phyloP scores from a whole-genome alignment of 2,888 invertebrate species.

The Balanococcus diminutus region DNA sequence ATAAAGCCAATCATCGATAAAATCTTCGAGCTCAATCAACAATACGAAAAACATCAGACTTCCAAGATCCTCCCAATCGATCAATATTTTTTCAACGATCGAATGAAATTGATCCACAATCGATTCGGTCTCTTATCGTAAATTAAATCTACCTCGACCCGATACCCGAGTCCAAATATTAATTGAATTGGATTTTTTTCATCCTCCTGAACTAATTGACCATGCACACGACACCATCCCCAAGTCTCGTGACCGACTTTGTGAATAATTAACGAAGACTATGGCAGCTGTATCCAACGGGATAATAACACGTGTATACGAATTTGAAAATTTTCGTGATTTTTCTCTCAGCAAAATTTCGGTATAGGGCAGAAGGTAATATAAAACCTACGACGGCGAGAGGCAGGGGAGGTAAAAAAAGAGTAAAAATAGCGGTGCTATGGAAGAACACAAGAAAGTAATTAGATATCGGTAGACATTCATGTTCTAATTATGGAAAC shows the following conservation, averaged over 20 bases:
- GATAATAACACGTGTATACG: background rate
- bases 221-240: background rate
- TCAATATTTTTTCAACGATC: background rate
- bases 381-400: background rate
- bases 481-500: constrained; percentile 25
- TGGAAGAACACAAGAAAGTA: background rate
- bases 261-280: no score
- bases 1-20: background rate
- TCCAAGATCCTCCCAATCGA: background rate
- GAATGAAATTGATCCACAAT: background rate
- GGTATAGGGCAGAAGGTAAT: background rate
- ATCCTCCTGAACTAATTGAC: no score
- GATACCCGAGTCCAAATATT: background rate
- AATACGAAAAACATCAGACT: background rate
- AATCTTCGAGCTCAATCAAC: background rate
- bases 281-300: no score
- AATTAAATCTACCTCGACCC: background rate
- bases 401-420: background rate
- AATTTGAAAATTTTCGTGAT: background rate
- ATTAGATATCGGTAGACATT: constrained; percentile 25
- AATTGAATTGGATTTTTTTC: background rate
- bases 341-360: background rate
- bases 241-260: background rate
- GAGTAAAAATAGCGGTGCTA: background rate
- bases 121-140: background rate